A percentile compares a stretch with the other conserved stretches of the same genome.
These are phyloP conservation scores for Leptopterna dolabrata DNA, from an alignment of 2,888 invertebrate species.

Conservation along the genomic window DNA sequence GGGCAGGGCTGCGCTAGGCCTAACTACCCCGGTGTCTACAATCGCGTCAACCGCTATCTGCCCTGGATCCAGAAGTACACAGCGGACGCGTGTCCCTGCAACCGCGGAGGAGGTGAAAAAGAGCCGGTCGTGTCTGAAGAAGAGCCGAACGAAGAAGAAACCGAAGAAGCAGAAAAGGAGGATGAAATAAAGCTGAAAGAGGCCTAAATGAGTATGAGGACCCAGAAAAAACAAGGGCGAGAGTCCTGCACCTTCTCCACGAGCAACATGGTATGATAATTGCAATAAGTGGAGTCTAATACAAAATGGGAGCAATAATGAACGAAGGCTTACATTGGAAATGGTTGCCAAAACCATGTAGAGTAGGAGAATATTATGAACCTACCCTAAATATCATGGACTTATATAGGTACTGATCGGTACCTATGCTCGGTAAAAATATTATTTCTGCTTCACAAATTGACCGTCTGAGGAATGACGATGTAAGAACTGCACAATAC, in stretches of 20 bases:
- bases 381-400: too few relatives aligned
- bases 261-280: not conserved
- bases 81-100: conserved; percentile 83
- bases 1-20: conserved; percentile 77
- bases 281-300: not conserved
- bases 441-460: too few relatives aligned
- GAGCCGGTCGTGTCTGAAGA: not conserved
- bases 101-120: not conserved
- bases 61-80: conserved; percentile 85
- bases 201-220: not conserved
- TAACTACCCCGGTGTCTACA: conserved; percentile 72
- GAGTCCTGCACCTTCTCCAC: not conserved
- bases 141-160: not conserved
- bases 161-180: not conserved
- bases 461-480: too few relatives aligned
- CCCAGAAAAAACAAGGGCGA: too few relatives aligned
- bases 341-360: too few relatives aligned
- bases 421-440: too few relatives aligned
- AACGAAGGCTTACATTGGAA: too few relatives aligned
- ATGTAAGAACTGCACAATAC: too few relatives aligned
- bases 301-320: not conserved
- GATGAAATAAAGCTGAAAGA: not conserved
- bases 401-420: too few relatives aligned
- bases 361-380: too few relatives aligned
- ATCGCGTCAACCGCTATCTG: conserved; percentile 69